phyloP scores from a whole-genome alignment of 2,797 vertebrate genomes.

The Sitta carolinensis region DNA sequence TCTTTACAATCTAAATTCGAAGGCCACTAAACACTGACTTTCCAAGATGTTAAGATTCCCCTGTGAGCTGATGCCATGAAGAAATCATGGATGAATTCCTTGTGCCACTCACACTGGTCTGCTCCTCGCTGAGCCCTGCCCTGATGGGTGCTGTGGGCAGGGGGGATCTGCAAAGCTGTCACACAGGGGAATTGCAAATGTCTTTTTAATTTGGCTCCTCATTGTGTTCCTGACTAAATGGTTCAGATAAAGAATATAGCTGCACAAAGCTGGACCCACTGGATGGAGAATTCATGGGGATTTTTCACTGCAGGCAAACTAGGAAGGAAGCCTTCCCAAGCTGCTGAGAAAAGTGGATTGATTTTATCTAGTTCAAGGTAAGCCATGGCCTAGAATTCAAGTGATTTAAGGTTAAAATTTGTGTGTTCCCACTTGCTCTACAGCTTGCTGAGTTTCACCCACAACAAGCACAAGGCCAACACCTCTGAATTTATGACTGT shows the following conservation, averaged over 20 bases:
- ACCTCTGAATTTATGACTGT: neutral
- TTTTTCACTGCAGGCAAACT: neutral
- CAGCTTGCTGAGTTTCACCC: neutral
- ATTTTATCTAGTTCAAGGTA: neutral
- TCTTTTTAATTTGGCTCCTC: neutral
- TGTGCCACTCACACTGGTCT: neutral
- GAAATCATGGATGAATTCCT: neutral
- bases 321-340: neutral
- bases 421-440: neutral
- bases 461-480: neutral
- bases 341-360: neutral
- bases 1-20: neutral
- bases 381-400: neutral
- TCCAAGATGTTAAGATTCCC: neutral
- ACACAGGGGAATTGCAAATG: accelerated
- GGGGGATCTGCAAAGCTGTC: accelerated
- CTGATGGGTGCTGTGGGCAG: neutral
- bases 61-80: neutral
- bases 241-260: neutral
- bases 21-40: neutral
- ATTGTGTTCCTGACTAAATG: neutral
- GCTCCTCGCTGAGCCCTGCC: neutral
- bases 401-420: neutral
- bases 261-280: neutral
- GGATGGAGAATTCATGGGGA: neutral